These are phyloP conservation scores for Stomatorhinus ivindoensis DNA, from an alignment of 2,113 vertebrate species.

Conservation along the genomic window DNA sequence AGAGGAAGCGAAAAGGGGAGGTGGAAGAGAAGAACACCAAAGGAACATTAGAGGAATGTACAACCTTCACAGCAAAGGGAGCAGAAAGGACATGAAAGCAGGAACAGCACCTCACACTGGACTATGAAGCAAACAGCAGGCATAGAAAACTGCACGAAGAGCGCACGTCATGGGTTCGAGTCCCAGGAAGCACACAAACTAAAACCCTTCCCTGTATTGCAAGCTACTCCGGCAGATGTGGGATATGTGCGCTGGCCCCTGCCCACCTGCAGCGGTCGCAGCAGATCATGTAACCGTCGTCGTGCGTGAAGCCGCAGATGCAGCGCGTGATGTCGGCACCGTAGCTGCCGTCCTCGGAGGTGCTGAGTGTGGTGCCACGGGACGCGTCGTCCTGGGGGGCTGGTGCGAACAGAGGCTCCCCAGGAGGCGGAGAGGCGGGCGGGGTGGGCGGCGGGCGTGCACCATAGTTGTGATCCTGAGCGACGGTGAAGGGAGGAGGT, in stretches of 20 bases:
- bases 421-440: conserved; percentile 92
- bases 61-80: neutral
- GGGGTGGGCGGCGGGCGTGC: conserved; percentile 96
- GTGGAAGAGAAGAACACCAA: neutral
- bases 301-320: conserved; percentile 98
- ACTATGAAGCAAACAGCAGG: neutral
- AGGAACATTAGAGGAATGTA: neutral
- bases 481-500: neutral
- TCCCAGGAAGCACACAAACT: neutral
- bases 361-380: conserved; percentile 96
- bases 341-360: conserved; percentile 97
- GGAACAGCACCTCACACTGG: neutral
- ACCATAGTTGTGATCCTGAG: conserved; percentile 98
- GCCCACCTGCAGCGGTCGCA: conserved; percentile 98
- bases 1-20: neutral
- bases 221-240: neutral
- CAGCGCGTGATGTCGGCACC: conserved; percentile 98
- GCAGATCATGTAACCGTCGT: conserved; percentile 99
- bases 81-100: neutral
- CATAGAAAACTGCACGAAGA: neutral
- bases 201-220: neutral
- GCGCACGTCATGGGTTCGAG: neutral
- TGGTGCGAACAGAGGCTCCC: conserved; percentile 87
- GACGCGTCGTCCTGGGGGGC: conserved; percentile 95
- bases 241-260: neutral